Conservation (phyloP, 1,140 invertebrate genomes). For the Epicauta chinensis region DNA sequence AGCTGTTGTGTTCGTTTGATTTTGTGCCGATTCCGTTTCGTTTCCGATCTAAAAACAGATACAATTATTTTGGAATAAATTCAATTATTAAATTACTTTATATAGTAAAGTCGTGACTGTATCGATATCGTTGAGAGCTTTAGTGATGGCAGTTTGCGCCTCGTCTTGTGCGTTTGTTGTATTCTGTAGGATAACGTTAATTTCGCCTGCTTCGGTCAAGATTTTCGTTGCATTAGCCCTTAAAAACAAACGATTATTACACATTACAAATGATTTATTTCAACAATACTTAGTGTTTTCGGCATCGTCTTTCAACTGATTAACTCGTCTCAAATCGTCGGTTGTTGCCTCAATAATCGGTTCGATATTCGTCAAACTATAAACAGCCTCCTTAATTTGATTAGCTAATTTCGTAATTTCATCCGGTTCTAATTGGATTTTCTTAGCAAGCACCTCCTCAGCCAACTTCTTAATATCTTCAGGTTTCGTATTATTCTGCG, state of each 20-base stretch:
- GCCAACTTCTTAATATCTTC: constrained; percentile 73
- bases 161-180: constrained; percentile 69
- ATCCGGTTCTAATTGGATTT: constrained; percentile 67
- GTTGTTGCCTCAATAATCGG: constrained; percentile 80
- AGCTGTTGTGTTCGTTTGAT: constrained; percentile 26
- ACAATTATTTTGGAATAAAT: not conserved
- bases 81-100: constrained; percentile 16
- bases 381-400: constrained; percentile 79
- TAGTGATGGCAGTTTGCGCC: constrained; percentile 70
- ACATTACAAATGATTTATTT: not conserved
- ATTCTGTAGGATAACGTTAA: constrained; percentile 54
- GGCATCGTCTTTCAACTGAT: constrained; percentile 67
- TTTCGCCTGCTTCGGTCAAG: constrained; percentile 51
- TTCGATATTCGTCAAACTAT: constrained; percentile 83
- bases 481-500: constrained; percentile 69
- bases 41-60: constrained; percentile 30
- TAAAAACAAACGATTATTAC: constrained; percentile 2
- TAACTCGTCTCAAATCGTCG: constrained; percentile 67
- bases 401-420: constrained; percentile 78
- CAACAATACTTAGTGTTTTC: constrained; percentile 62
- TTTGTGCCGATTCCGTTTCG: constrained; percentile 31
- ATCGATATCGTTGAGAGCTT: constrained; percentile 72
- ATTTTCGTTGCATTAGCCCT: constrained; percentile 48
- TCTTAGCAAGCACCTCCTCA: constrained; percentile 59
- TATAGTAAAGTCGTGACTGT: constrained; percentile 66